Conservation (phyloP, 2,888 invertebrate species). For the Leptinotarsa peninsularis region DNA sequence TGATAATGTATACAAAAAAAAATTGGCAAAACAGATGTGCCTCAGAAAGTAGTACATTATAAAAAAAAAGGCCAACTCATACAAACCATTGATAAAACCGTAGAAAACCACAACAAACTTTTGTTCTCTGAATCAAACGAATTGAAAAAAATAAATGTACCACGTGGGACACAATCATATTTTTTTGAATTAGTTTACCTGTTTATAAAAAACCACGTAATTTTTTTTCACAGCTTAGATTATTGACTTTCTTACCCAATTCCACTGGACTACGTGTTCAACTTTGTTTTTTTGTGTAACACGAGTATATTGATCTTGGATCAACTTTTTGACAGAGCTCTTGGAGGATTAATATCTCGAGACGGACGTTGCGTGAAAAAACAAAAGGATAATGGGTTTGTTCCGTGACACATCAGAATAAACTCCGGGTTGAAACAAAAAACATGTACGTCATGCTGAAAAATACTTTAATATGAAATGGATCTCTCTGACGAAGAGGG, state of each 20-base stretch:
- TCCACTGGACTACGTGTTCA: background rate
- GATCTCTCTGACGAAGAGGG: background rate
- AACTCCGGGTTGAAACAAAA: slow-evolving; percentile 4
- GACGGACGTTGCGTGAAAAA: slow-evolving; percentile 9
- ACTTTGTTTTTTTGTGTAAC: background rate
- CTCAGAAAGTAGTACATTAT: no score
- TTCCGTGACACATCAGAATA: slow-evolving; percentile 14
- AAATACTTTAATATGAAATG: slow-evolving; percentile 4
- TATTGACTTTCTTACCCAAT: background rate
- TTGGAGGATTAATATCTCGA: background rate
- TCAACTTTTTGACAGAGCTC: slow-evolving; percentile 3
- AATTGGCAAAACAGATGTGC: no score
- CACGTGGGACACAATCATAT: no score
- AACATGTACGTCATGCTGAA: slow-evolving; percentile 10
- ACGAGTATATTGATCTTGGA: background rate
- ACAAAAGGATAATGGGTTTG: slow-evolving; percentile 12
- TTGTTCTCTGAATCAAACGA: no score
- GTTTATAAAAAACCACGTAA: background rate
- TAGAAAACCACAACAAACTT: no score
- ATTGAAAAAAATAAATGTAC: no score
- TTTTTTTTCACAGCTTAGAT: background rate
- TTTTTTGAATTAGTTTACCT: background rate
- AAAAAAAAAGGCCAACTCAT: no score
- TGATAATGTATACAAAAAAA: no score
- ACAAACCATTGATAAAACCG: no score